Evolutionary conservation across 2,797 vertebrate genomes (phyloP), one percentile per base, ranked within the genome.

Genomic region (Sebastes cheni): DNA sequence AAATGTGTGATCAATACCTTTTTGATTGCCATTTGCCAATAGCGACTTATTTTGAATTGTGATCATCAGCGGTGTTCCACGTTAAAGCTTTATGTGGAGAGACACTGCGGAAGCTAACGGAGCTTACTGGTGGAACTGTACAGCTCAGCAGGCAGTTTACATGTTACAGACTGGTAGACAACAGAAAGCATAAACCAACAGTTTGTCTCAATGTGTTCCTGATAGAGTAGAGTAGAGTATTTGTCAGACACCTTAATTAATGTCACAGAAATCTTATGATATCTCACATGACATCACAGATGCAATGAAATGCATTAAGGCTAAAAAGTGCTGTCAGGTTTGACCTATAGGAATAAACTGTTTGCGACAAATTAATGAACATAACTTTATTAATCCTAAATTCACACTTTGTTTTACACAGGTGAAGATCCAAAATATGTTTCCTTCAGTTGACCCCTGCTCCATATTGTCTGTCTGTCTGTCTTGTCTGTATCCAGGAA

Each of bases 401-500:
- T 30, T 30, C 58, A 60, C 27, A 60, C 6, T 2, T 52, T 46
- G 16, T 46, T 7, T 52, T 50, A 52, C 42, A 52, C 8, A 52
- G 50, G 8, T 50, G 16, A 2, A 50, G 42, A 67, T 13, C 9
- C 25, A 13, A 18, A 61, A 23, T 4, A 5, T 36, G 29, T 67
- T 23, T 64, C 50, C 18, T 52, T 18, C 8, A 66, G 20, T 10
- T 83, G 29, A 83, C 27, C 30, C 59, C 7, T 42, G 32, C 30
- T 67, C n/a, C 18, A 4, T 77, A 22, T 78, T 72, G 46, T 80
- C 11, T 83, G 54, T 42, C n/a, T 83, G 54, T 42, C n/a, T 69
- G 65, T 39, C 30, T 23, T n/a, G 27, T 69, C 39, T 78, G 52
- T 92, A 62, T 85, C 23, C 80, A 99, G 98, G 97, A 97, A 66